Percentiles rank a stretch among this genome's conserved stretches.
These are phyloP conservation scores for Tenthredo scrophulariae DNA, from an alignment of 2,888 invertebrate species.

Conservation along the genomic window DNA sequence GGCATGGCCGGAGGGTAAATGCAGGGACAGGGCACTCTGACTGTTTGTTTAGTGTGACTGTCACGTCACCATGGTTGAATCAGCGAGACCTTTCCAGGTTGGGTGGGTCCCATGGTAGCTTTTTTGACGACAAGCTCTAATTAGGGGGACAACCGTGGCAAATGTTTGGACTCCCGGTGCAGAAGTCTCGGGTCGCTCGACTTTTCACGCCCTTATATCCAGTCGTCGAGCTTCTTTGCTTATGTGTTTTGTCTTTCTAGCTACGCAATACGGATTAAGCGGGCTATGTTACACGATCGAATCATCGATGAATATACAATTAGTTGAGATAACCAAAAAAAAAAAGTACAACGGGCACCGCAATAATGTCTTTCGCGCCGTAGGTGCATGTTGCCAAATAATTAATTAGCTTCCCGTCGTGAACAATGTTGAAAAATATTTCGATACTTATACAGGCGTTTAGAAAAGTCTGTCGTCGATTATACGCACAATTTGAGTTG, in stretches of 20 bases:
- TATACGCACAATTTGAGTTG: too few relatives aligned
- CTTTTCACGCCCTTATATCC: conserved; percentile 34
- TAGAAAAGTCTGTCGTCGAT: not conserved
- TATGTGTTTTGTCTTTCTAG: not conserved
- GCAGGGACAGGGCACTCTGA: conserved; percentile 31
- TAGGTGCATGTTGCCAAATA: too few relatives aligned
- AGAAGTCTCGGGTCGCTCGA: conserved; percentile 29
- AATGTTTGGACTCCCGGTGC: conserved; percentile 51
- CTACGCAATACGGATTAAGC: not conserved
- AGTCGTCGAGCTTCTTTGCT: not conserved
- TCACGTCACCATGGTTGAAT: conserved; percentile 23
- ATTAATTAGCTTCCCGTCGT: too few relatives aligned
- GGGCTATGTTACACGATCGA: not conserved
- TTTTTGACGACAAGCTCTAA: conserved; percentile 56
- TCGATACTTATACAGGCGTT: not conserved
- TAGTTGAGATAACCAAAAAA: not conserved
- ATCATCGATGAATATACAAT: not conserved
- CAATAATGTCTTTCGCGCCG: too few relatives aligned
- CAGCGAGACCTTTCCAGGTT: conserved; percentile 39
- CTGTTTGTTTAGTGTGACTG: conserved; percentile 48
- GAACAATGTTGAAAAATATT: too few relatives aligned
- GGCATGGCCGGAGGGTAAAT: conserved; percentile 56
- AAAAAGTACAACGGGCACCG: not conserved
- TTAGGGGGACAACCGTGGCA: conserved; percentile 53
- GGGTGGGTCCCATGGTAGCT: conserved; percentile 46